phyloP scores from a whole-genome alignment of 2,797 vertebrate species.

The Oreonectes daqikongensis region DNA sequence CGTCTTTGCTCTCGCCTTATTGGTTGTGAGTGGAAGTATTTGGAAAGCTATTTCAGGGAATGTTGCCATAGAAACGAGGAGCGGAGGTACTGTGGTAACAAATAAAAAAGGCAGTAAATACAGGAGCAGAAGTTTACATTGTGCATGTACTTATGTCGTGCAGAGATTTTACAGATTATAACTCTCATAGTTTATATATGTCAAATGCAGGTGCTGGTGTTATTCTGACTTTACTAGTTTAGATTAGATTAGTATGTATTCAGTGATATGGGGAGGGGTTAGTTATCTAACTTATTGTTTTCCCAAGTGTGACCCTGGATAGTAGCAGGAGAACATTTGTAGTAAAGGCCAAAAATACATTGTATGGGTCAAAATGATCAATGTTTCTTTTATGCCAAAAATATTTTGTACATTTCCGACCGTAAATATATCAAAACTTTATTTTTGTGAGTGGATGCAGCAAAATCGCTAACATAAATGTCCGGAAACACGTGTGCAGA shows the following conservation, averaged over 20 bases:
- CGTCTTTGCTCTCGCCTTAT: slow-evolving; percentile 40
- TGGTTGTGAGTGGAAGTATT: slow-evolving; percentile 47
- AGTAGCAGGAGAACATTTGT: too few species aligned
- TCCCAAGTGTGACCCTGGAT: too few species aligned
- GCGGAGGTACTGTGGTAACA: slow-evolving; percentile 24
- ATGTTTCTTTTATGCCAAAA: too few species aligned
- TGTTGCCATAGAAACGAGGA: slow-evolving; percentile 60
- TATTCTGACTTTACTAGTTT: background rate
- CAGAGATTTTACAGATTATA: background rate
- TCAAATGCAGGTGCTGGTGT: background rate
- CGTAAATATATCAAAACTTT: too few species aligned
- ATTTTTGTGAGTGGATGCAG: too few species aligned
- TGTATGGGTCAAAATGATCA: too few species aligned
- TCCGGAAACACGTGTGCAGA: too few species aligned
- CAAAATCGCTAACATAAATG: too few species aligned
- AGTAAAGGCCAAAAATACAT: too few species aligned
- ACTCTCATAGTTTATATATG: background rate
- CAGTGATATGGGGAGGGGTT: background rate
- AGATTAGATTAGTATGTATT: background rate
- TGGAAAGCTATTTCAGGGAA: slow-evolving; percentile 60
- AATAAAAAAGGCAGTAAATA: slow-evolving; percentile 22
- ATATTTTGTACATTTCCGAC: too few species aligned
- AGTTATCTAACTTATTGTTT: background rate
- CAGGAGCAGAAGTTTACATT: slow-evolving; percentile 10
- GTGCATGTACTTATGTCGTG: background rate